A percentile compares a stretch with the other conserved stretches of the same genome.
Conservation (phyloP, 1,140 invertebrate genomes). For the Lordiphosa mommai region DNA sequence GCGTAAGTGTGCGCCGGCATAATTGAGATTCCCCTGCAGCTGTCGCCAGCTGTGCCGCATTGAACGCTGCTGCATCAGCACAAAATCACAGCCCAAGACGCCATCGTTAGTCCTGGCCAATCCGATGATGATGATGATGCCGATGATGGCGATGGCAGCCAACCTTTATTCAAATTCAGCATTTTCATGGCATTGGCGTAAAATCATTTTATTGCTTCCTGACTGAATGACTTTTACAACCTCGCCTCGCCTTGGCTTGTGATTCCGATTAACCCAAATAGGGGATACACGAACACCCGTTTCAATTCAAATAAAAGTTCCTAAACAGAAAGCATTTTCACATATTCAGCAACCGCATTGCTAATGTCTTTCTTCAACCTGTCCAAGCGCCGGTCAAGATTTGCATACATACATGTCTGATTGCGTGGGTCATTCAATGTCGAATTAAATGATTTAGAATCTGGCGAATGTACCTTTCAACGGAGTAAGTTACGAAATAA, state of each 20-base stretch:
- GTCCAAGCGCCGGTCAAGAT: too few relatives aligned
- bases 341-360: too few relatives aligned
- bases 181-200: conserved; percentile 75
- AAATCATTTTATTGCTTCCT: conserved; percentile 77
- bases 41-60: conserved; percentile 65
- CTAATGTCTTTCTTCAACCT: too few relatives aligned
- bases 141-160: conserved; percentile 3
- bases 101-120: conserved; percentile 47
- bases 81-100: conserved; percentile 55
- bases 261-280: conserved; percentile 66
- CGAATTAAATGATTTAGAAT: too few relatives aligned
- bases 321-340: too few relatives aligned
- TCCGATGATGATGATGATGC: conserved; percentile 1
- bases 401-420: too few relatives aligned
- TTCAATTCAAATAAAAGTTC: conserved; percentile 14
- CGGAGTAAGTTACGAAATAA: too few relatives aligned
- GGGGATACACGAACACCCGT: conserved; percentile 3
- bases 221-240: conserved; percentile 76
- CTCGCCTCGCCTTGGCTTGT: conserved; percentile 5
- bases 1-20: conserved; percentile 64
- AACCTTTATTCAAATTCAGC: conserved; percentile 76
- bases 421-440: conserved; percentile 5
- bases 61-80: conserved; percentile 66
- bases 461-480: too few relatives aligned
- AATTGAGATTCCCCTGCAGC: conserved; percentile 54